A percentile compares a stretch with the other conserved stretches of the same genome.
Conservation (phyloP, 2,113 vertebrate species). For the Hippocampus abdominalis region DNA sequence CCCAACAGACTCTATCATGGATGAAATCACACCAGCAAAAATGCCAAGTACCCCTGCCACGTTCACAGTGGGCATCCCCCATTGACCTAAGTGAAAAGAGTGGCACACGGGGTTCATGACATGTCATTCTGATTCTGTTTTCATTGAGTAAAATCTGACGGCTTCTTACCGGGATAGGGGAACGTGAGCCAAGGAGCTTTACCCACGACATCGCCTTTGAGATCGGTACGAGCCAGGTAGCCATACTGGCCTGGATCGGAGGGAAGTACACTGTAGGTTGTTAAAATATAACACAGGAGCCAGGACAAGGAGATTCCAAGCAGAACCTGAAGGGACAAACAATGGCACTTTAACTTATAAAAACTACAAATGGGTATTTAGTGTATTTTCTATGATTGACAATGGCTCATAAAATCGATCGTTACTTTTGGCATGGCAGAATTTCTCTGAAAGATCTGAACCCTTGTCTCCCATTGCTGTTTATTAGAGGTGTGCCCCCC, state of each 20-base stretch:
- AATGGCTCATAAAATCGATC: neutral
- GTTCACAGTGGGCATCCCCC: conserved; percentile 89
- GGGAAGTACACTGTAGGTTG: conserved; percentile 76
- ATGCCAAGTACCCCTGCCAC: conserved; percentile 90
- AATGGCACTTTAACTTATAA: neutral
- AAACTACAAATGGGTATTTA: neutral
- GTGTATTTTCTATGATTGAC: neutral
- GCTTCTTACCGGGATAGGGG: conserved; percentile 86
- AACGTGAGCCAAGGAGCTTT: conserved; percentile 87
- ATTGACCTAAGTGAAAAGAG: conserved; percentile 78
- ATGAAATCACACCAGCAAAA: conserved; percentile 88
- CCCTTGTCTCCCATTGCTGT: neutral
- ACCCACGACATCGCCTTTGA: conserved; percentile 75
- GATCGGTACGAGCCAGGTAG: conserved; percentile 85
- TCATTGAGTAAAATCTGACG: neutral
- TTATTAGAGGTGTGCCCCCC: neutral
- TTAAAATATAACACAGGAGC: conserved; percentile 85
- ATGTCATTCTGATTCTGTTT: neutral
- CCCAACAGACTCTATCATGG: conserved; percentile 93
- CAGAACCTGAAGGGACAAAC: conserved; percentile 76
- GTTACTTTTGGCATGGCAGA: neutral
- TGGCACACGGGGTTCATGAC: neutral
- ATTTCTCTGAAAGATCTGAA: neutral
- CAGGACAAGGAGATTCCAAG: conserved; percentile 87
- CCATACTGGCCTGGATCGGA: conserved; percentile 74